A percentile compares a stretch with the other conserved stretches of the same genome.
Conservation (phyloP, 2,113 vertebrate species). For the Pristiophorus japonicus region DNA sequence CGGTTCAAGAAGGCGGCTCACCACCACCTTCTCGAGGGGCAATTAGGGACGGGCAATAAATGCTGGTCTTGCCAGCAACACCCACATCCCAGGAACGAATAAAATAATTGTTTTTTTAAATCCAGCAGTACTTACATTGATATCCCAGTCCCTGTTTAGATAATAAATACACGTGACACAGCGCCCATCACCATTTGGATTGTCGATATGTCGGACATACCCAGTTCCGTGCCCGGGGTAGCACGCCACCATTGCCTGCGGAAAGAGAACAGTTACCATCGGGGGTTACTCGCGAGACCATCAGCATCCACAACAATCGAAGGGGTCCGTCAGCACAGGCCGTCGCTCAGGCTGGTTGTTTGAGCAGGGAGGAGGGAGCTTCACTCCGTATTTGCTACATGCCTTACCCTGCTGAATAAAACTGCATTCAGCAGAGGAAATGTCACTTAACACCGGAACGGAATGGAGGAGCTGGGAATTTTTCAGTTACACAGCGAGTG, state of each 20-base stretch:
- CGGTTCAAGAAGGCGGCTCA: no score
- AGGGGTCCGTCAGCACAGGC: background rate
- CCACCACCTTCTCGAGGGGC: no score
- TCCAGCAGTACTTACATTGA: slow-evolving; percentile 57
- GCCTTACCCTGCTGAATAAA: background rate
- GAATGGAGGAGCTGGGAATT: background rate
- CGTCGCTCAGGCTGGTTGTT: background rate
- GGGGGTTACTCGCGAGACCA: background rate
- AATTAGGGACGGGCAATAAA: no score
- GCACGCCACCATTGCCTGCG: slow-evolving; percentile 86
- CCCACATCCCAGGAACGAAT: no score
- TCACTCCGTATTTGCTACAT: no score
- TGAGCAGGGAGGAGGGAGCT: background rate
- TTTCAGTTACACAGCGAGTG: background rate
- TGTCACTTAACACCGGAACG: background rate
- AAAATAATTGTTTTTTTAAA: no score
- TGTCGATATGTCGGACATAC: slow-evolving; percentile 85
- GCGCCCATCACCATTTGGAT: slow-evolving; percentile 80
- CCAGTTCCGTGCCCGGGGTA: slow-evolving; percentile 80
- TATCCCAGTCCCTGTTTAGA: slow-evolving; percentile 85
- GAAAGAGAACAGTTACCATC: background rate
- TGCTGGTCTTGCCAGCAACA: no score
- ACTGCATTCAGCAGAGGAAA: background rate
- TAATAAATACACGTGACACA: slow-evolving; percentile 92
- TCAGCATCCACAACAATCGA: background rate